A percentile compares a stretch with the other conserved stretches of the same genome.
Conservation (phyloP, 2,888 invertebrate species). For the Bursaphelenchus okinawaensis region DNA sequence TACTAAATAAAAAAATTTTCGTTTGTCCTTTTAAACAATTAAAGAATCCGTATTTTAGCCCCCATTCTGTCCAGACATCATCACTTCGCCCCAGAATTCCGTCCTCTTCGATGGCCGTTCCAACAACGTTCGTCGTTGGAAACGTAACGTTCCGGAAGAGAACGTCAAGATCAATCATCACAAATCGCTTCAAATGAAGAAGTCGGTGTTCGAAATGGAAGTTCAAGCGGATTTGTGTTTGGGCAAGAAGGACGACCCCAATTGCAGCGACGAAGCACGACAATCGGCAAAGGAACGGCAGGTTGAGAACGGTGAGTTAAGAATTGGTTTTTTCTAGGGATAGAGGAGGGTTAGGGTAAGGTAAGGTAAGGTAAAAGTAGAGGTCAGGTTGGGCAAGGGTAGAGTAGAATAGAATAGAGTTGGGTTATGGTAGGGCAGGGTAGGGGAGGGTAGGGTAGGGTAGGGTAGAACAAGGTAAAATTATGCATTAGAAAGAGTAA, state of each 20-base stretch:
- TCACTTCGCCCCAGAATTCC: conserved; percentile 53
- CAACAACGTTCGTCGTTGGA: conserved; percentile 33
- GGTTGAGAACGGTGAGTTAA: not conserved
- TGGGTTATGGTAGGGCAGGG: too few relatives aligned
- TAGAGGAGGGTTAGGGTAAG: too few relatives aligned
- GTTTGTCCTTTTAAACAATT: not conserved
- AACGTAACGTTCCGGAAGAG: conserved; percentile 14
- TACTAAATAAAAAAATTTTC: not conserved
- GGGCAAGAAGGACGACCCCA: conserved; percentile 12
- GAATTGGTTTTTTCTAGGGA: too few relatives aligned
- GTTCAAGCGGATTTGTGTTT: conserved; percentile 32
- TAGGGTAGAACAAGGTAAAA: too few relatives aligned
- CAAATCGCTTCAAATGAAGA: conserved; percentile 11
- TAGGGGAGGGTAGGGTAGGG: too few relatives aligned
- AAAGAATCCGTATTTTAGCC: conserved; percentile 35
- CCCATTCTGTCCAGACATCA: conserved; percentile 53
- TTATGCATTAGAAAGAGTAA: too few relatives aligned
- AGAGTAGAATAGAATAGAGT: too few relatives aligned
- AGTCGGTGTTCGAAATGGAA: conserved; percentile 13
- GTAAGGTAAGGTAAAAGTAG: too few relatives aligned
- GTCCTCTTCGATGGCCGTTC: conserved; percentile 46
- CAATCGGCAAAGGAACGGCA: not conserved
- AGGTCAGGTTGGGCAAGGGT: too few relatives aligned
- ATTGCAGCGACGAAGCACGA: not conserved
- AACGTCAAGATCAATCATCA: not conserved